Conservation (phyloP, 2,888 invertebrate genomes). For the Dicycla oo region DNA sequence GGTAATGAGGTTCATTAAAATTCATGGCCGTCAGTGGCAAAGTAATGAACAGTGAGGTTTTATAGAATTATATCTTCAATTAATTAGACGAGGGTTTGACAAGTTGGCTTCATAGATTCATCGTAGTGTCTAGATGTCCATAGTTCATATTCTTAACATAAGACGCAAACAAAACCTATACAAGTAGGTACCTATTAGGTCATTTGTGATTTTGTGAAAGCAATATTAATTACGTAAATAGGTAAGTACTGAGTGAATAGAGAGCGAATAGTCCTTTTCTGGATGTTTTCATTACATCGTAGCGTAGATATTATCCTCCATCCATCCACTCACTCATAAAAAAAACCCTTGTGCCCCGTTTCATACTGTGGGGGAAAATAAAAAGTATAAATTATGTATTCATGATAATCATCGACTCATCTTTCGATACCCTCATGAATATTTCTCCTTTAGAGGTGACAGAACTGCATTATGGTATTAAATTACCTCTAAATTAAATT, state of each 20-base stretch:
- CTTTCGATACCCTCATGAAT: neutral
- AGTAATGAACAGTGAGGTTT: slow-evolving; percentile 9
- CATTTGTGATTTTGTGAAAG: neutral
- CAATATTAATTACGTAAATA: neutral
- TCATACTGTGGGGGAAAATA: neutral
- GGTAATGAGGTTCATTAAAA: slow-evolving; percentile 31
- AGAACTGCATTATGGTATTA: neutral
- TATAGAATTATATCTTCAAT: slow-evolving; percentile 12
- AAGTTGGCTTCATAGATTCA: neutral
- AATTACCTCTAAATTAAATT: neutral
- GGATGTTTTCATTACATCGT: neutral
- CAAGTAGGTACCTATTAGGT: neutral
- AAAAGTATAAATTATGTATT: slow-evolving; percentile 8
- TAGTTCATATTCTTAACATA: neutral
- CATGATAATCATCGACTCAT: neutral
- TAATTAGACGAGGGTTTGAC: slow-evolving; percentile 9
- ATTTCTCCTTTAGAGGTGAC: neutral
- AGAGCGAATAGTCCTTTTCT: neutral
- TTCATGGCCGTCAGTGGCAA: slow-evolving; percentile 25
- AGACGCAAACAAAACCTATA: neutral
- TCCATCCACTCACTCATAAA: neutral
- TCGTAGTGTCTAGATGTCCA: neutral
- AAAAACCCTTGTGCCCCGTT: neutral
- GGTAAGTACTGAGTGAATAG: neutral
- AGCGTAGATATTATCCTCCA: no score